A percentile compares a stretch with the other conserved stretches of the same genome.
Conservation (phyloP, 2,113 vertebrate genomes). For the Cricetomys ansorgei region DNA sequence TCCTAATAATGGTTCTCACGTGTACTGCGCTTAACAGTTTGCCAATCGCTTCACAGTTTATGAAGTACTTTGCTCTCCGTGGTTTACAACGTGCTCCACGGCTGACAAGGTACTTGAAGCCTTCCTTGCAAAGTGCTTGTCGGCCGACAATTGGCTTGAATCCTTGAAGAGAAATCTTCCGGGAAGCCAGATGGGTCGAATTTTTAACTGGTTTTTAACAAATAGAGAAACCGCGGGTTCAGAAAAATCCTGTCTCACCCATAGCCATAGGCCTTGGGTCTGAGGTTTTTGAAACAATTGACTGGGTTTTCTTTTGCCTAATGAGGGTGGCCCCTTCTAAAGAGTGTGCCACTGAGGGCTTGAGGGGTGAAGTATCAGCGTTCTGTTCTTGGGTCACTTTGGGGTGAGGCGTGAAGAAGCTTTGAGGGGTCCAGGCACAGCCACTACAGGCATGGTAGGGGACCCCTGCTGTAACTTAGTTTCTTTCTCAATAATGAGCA, state of each 20-base stretch:
- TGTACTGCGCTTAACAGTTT: constrained; percentile 65
- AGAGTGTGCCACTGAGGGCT: background rate
- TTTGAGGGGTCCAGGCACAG: background rate
- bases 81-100: constrained; percentile 50
- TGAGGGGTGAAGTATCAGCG: background rate
- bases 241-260: background rate
- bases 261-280: background rate
- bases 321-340: background rate
- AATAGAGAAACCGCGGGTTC: constrained; percentile 31
- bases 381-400: background rate
- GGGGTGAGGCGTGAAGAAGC: background rate
- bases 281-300: background rate
- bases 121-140: constrained; percentile 57
- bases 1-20: constrained; percentile 58
- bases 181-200: background rate
- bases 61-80: constrained; percentile 68
- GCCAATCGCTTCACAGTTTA: constrained; percentile 68
- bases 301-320: background rate
- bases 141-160: constrained; percentile 14
- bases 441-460: background rate
- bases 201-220: background rate
- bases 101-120: constrained; percentile 64
- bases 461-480: background rate
- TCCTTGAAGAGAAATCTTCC: constrained; percentile 23
- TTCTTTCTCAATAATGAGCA: constrained; percentile 42